Evolutionary conservation across 2,113 vertebrate genomes (phyloP).

Genomic region (Cebidichthys violaceus): DNA sequence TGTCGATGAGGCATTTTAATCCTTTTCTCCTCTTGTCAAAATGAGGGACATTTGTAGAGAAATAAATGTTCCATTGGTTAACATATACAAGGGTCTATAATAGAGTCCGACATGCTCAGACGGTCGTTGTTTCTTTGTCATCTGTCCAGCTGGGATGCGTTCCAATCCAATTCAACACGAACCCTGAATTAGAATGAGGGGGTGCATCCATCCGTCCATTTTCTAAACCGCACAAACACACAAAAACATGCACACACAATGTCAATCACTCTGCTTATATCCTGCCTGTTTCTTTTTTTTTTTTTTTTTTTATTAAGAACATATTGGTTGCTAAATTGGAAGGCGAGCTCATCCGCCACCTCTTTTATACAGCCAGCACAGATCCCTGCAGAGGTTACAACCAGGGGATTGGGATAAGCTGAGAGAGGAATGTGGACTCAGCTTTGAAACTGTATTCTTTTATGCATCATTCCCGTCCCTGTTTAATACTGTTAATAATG

Average conservation of each 20-base stretch:
- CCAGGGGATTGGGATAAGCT: slow-evolving; percentile 26
- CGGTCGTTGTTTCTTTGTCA: slow-evolving; percentile 12
- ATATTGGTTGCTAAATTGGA: slow-evolving; percentile 30
- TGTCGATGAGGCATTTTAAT: slow-evolving; percentile 39
- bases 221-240: not conserved
- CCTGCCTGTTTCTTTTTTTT: slow-evolving; percentile 2
- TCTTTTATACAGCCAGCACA: slow-evolving; percentile 24
- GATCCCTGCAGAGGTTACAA: slow-evolving; percentile 38
- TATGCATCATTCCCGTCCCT: slow-evolving; percentile 1
- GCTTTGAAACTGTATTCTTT: slow-evolving; percentile 25
- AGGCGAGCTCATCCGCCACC: slow-evolving; percentile 15
- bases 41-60: not conserved
- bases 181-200: slow-evolving; percentile 21
- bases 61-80: slow-evolving; percentile 10
- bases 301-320: slow-evolving; percentile 20
- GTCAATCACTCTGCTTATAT: not conserved
- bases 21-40: slow-evolving; percentile 9
- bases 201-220: slow-evolving; percentile 11
- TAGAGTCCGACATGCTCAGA: not conserved
- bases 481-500: slow-evolving; percentile 19
- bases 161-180: slow-evolving; percentile 5
- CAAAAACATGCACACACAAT: not conserved
- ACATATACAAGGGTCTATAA: slow-evolving; percentile 10
- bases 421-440: slow-evolving; percentile 1
- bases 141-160: slow-evolving; percentile 4